Conservation (phyloP, 2,113 vertebrate species). For the Corynorhinus townsendii region DNA sequence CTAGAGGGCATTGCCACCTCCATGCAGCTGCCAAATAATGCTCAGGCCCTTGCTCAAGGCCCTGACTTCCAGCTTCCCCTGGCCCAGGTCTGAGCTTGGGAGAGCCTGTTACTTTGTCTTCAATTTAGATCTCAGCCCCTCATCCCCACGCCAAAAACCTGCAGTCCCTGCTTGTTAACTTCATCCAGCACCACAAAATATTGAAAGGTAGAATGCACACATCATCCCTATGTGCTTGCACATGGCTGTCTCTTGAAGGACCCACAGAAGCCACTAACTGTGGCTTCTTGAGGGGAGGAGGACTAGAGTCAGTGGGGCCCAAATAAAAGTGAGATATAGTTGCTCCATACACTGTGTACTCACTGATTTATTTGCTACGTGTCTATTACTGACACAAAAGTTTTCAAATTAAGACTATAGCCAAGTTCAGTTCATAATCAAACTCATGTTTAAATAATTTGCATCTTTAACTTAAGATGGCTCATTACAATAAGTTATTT, state of each 20-base stretch:
- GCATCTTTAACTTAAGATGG: not conserved
- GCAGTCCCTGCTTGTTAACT: not conserved
- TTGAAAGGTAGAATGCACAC: not conserved
- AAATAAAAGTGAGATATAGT: not conserved
- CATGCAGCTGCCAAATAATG: not conserved
- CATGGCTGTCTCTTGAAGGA: not conserved
- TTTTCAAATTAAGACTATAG: too few relatives aligned
- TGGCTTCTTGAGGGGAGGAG: not conserved
- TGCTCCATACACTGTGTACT: not conserved
- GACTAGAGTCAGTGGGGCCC: not conserved
- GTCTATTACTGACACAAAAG: not conserved
- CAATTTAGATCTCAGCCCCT: not conserved
- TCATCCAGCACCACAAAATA: not conserved
- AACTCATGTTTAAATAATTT: not conserved
- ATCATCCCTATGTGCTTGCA: not conserved
- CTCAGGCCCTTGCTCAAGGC: not conserved
- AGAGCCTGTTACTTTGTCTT: not conserved
- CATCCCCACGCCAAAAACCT: not conserved
- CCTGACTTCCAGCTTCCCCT: not conserved
- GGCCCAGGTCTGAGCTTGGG: not conserved
- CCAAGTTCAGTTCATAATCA: not conserved
- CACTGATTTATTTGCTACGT: not conserved
- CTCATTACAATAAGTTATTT: not conserved
- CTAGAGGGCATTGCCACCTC: not conserved
- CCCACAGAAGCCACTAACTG: not conserved